Evolutionary conservation across 2,888 invertebrate genomes (phyloP), one percentile per base, ranked within the genome.

Genomic region (Congeria kusceri): DNA sequence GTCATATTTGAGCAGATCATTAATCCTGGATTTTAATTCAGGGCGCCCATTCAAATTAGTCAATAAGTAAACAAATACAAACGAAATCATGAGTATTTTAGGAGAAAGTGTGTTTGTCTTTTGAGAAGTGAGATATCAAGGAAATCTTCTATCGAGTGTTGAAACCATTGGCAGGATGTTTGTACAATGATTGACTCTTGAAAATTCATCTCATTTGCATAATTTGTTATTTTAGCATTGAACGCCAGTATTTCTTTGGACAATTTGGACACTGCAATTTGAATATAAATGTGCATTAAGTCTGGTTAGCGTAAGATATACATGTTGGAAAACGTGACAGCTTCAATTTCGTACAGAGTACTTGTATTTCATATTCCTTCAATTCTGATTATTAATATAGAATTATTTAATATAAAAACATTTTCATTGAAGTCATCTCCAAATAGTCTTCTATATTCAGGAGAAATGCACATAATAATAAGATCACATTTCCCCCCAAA

Each of bases 61-160:
- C 58, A 58, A 29, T n/a, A 56, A 67, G 56, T 67, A 56, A 67
- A 67, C 57, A 67, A 57, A 56, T 27, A 3, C 11, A 44, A n/a
- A 67, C 56, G 57, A 27, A 23, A 28, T 23, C 23, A 27, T 58
- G 67, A 57, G 44, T 56, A 66, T 57, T 27, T 65, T 67, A 67
- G 39, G 67, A n/a, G 44, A 67, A 57, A 58, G 56, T 56, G 39
- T 18, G 46, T 67, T 67, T 67, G 44, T 53, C 44, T 25, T n/a
- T 56, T 7, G n/a, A 53, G n/a, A 25, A 23, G 25, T 23, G 25
- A 23, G 53, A 25, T n/a, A 20, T 25, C 20, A 53, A 53, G 23
- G 23, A 53, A 20, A 53, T 53, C 20, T 2, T 13, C 5, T 1
- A 15, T 53, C 53, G 11, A 20, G 23, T n/a, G 20, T 1, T 15